phyloP scores from a whole-genome alignment of 2,113 vertebrate species.

The Pelecanoides urinatrix region DNA sequence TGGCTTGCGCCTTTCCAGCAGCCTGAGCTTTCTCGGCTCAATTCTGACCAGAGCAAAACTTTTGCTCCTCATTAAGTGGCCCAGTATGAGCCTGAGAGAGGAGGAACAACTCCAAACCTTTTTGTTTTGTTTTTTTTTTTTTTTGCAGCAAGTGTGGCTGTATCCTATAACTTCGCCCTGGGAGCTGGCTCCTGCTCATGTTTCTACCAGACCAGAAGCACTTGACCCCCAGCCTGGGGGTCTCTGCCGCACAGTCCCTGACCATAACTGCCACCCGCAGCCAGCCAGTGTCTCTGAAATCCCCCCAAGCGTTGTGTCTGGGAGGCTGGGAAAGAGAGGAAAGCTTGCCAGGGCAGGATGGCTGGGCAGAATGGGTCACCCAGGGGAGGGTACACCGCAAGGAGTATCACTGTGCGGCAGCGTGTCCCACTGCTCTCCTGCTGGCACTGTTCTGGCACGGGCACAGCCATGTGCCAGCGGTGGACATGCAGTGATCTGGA shows the following conservation, averaged over 20 bases:
- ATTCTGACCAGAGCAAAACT: background rate
- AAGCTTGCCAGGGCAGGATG: background rate
- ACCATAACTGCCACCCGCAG: background rate
- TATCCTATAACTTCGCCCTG: background rate
- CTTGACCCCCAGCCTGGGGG: rapidly evolving
- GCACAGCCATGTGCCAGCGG: rapidly evolving
- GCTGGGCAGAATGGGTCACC: background rate
- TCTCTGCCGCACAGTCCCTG: background rate
- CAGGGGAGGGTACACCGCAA: background rate
- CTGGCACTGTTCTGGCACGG: background rate
- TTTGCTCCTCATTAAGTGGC: background rate
- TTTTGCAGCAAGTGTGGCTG: background rate
- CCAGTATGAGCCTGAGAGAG: background rate
- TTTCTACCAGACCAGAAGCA: background rate
- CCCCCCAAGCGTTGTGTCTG: rapidly evolving
- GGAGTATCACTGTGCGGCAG: background rate
- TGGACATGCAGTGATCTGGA: background rate
- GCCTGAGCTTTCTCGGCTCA: background rate
- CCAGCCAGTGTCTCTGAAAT: background rate
- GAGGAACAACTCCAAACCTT: background rate
- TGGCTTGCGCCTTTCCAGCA: background rate
- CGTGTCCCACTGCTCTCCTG: background rate
- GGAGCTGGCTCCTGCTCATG: background rate
- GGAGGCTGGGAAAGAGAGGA: background rate
- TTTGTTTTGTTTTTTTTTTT: no score